Conservation (phyloP, 2,888 invertebrate species). For the Calliphora vomitoria region DNA sequence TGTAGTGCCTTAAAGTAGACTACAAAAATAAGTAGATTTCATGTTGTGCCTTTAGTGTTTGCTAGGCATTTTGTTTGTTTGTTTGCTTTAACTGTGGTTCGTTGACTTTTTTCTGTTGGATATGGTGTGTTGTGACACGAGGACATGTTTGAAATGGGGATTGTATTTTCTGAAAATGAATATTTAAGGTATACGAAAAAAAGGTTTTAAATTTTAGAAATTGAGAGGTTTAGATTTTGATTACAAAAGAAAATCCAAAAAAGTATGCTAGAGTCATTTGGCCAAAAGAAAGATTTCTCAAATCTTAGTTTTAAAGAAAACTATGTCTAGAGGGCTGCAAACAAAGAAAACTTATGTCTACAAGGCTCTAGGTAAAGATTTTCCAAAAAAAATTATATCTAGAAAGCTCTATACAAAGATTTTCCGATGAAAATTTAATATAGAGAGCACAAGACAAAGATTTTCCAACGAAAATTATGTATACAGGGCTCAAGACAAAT, state of each 20-base stretch:
- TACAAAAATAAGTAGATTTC: conserved; percentile 36
- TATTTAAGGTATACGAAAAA: neutral
- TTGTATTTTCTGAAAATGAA: neutral
- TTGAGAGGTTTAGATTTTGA: neutral
- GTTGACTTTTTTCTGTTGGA: conserved; percentile 45
- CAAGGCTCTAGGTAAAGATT: too few relatives aligned
- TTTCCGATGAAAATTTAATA: too few relatives aligned
- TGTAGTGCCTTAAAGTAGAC: conserved; percentile 65
- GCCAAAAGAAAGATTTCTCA: too few relatives aligned
- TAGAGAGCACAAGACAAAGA: too few relatives aligned
- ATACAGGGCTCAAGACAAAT: too few relatives aligned
- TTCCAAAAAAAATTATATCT: too few relatives aligned
- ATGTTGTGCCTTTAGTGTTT: conserved; percentile 38
- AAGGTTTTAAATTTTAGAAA: conserved; percentile 9
- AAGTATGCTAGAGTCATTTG: too few relatives aligned
- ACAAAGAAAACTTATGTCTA: too few relatives aligned
- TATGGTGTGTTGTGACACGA: conserved; percentile 28
- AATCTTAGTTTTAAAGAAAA: neutral
- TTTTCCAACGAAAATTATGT: too few relatives aligned
- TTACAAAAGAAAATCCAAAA: too few relatives aligned
- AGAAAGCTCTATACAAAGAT: too few relatives aligned
- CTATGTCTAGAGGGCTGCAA: too few relatives aligned
- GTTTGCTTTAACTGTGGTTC: conserved; percentile 58
- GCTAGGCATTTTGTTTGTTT: conserved; percentile 51
- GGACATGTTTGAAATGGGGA: conserved; percentile 23